These are phyloP conservation scores for Mugil cephalus DNA, from an alignment of 2,113 vertebrate species.

Conservation along the genomic window DNA sequence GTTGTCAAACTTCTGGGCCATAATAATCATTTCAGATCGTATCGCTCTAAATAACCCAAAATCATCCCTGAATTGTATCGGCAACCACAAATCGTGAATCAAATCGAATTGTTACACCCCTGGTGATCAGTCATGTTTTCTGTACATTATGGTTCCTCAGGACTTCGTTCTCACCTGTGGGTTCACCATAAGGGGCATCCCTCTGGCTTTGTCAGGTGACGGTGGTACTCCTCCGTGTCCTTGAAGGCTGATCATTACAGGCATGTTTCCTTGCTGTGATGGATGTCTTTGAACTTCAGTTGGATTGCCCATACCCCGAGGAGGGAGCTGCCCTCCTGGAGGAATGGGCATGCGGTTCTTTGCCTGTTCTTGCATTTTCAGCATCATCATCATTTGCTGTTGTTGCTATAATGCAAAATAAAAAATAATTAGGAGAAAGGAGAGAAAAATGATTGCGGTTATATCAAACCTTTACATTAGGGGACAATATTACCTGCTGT, in stretches of 20 bases:
- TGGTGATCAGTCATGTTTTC: too few relatives aligned
- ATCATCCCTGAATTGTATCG: too few relatives aligned
- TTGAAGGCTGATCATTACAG: constrained; percentile 95
- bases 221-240: constrained; percentile 90
- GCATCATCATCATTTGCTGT: constrained; percentile 97
- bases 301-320: constrained; percentile 86
- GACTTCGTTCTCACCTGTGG: constrained; percentile 74
- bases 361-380: constrained; percentile 94
- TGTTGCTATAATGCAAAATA: constrained; percentile 80
- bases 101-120: too few relatives aligned
- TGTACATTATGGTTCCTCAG: not conserved
- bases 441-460: not conserved
- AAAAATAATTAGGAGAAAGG: not conserved
- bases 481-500: constrained; percentile 78
- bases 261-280: constrained; percentile 89
- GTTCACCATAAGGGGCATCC: constrained; percentile 90
- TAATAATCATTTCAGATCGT: too few relatives aligned
- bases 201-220: constrained; percentile 94
- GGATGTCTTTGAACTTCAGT: constrained; percentile 91
- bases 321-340: constrained; percentile 88
- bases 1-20: too few relatives aligned
- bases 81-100: too few relatives aligned
- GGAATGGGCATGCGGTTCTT: constrained; percentile 90
- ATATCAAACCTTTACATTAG: constrained; percentile 32
- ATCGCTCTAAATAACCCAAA: too few relatives aligned